Percentiles rank a stretch among this genome's conserved stretches.
Conservation (phyloP, 1,140 invertebrate genomes). For the Drosophila nannoptera region DNA sequence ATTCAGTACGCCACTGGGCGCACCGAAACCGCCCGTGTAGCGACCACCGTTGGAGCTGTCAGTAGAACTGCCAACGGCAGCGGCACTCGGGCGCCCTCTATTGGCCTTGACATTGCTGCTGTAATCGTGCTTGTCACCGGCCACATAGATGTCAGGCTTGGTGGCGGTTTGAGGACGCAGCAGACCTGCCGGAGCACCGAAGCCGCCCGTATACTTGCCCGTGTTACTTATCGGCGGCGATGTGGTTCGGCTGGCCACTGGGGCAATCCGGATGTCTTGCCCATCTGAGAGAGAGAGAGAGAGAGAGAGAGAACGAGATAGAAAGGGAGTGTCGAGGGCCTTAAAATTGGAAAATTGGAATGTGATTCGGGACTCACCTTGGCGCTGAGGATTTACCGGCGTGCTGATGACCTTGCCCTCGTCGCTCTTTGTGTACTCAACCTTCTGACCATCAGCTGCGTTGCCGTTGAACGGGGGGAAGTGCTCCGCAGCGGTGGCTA, state of each 20-base stretch:
- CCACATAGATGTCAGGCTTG: constrained; percentile 58
- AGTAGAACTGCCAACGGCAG: not conserved
- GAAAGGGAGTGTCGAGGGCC: no score
- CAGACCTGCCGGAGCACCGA: constrained; percentile 68
- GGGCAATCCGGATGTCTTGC: no score
- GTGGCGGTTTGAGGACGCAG: constrained; percentile 37
- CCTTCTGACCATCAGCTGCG: constrained; percentile 32
- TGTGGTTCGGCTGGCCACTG: not conserved
- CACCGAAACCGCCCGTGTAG: constrained; percentile 61
- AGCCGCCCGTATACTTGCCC: constrained; percentile 66
- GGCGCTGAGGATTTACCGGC: constrained; percentile 48
- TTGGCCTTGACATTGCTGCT: constrained; percentile 37
- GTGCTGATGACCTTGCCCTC: constrained; percentile 77
- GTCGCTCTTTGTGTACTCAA: constrained; percentile 72
- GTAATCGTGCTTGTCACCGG: constrained; percentile 53
- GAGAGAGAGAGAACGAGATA: no score
- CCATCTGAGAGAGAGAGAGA: constrained; percentile 1
- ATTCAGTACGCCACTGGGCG: constrained; percentile 51
- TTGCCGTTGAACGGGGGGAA: constrained; percentile 44
- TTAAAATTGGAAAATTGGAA: not conserved
- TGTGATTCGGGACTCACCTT: constrained; percentile 38
- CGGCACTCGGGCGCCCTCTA: constrained; percentile 24
- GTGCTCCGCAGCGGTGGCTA: constrained; percentile 23
- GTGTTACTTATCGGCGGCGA: constrained; percentile 17
- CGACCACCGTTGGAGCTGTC: constrained; percentile 41